Percentiles rank a stretch among this genome's conserved stretches.
Conservation (phyloP, 2,888 invertebrate species). For the Hypomecis punctinalis region DNA sequence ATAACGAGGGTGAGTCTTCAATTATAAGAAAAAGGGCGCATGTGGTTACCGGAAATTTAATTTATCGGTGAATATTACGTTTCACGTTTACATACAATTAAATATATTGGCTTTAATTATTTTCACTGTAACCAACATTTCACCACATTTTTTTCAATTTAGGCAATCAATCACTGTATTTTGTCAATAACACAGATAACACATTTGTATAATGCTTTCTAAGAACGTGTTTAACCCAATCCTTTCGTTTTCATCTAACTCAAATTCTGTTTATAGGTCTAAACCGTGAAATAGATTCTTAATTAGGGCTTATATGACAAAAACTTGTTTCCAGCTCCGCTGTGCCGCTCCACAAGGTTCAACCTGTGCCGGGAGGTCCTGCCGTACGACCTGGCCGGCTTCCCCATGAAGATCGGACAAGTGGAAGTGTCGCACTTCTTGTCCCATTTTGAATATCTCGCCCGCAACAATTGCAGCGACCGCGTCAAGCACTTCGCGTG, state of each 20-base stretch:
- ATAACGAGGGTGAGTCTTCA: conserved; percentile 72
- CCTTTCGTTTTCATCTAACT: too few species aligned
- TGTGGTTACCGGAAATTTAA: conserved; percentile 45
- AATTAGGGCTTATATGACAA: neutral
- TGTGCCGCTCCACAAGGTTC: conserved; percentile 82
- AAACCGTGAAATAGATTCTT: neutral
- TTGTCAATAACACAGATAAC: neutral
- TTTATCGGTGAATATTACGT: conserved; percentile 8
- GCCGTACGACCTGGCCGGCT: conserved; percentile 87
- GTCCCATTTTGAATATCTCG: conserved; percentile 85
- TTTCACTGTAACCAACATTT: too few species aligned
- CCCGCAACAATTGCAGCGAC: conserved; percentile 87
- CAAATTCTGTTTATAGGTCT: too few species aligned
- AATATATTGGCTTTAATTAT: neutral
- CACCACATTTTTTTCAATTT: too few species aligned
- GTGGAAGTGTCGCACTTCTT: conserved; percentile 72
- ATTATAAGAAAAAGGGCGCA: conserved; percentile 44
- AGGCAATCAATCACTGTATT: neutral
- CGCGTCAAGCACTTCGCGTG: conserved; percentile 87
- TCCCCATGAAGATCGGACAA: conserved; percentile 69
- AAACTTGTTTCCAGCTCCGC: conserved; percentile 61
- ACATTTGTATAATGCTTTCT: neutral
- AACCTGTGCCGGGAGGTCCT: conserved; percentile 86
- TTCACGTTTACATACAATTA: conserved; percentile 2
- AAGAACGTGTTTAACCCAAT: too few species aligned